Evolutionary conservation across 2,797 vertebrate genomes (phyloP).

Genomic region (Pachyuromys duprasi): DNA sequence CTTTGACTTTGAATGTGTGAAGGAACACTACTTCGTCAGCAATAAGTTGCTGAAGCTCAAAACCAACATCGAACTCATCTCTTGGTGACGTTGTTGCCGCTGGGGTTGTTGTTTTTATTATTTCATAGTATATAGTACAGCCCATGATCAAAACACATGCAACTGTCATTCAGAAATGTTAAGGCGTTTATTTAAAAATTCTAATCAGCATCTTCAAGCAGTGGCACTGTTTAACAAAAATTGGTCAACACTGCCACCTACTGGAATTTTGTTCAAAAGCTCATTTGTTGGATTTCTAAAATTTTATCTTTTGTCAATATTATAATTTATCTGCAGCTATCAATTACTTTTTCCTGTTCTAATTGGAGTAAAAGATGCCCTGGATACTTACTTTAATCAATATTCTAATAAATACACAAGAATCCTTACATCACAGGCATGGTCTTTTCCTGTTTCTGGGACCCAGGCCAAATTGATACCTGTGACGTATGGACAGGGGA

Average conservation of each 20-base stretch:
- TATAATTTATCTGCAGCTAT: neutral
- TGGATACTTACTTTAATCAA: neutral
- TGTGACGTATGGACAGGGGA: neutral
- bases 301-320: neutral
- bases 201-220: neutral
- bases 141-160: neutral
- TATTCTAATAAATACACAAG: neutral
- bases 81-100: neutral
- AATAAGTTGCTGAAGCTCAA: neutral
- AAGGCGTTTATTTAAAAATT: neutral
- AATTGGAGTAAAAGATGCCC: neutral
- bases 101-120: slow-evolving; percentile 6
- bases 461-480: neutral
- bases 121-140: neutral
- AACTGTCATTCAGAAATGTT: neutral
- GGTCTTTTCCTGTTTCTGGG: neutral
- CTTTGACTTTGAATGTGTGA: neutral
- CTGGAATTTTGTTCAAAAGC: slow-evolving; percentile 49
- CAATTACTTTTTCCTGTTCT: neutral
- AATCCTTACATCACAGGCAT: neutral
- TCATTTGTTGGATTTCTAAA: neutral
- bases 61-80: neutral
- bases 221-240: slow-evolving; percentile 4
- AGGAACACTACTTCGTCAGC: neutral
- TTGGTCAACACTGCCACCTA: slow-evolving; percentile 76